phyloP scores from a whole-genome alignment of 1,140 invertebrate species.

The Caerostris extrusa region DNA sequence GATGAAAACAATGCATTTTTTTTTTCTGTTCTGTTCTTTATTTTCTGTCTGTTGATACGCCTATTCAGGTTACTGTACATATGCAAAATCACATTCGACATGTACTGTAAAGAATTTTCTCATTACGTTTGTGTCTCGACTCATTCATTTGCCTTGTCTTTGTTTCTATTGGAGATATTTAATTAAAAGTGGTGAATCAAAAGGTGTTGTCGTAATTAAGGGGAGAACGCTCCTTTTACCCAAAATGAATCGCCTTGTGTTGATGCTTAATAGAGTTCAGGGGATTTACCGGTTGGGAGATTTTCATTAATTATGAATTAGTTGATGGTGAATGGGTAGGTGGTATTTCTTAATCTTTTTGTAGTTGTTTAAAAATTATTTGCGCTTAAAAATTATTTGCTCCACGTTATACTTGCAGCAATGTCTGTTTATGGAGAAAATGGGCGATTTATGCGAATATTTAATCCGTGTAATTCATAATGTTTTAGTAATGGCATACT shows the following conservation, averaged over 20 bases:
- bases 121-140: constrained; percentile 40
- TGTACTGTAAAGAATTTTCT: constrained; percentile 78
- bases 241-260: no score
- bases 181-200: constrained; percentile 52
- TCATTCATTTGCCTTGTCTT: constrained; percentile 30
- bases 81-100: constrained; percentile 76
- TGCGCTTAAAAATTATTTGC: no score
- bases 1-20: constrained; percentile 44
- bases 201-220: constrained; percentile 42
- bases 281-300: background rate
- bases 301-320: constrained; percentile 37
- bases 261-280: background rate
- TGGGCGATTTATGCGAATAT: no score
- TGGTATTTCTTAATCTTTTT: background rate
- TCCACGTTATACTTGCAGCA: no score
- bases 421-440: no score
- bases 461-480: no score
- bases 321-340: background rate
- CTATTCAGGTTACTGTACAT: constrained; percentile 77
- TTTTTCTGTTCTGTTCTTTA: background rate
- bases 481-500: no score
- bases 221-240: background rate
- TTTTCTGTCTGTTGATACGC: constrained; percentile 68
- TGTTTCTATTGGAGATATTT: constrained; percentile 23
- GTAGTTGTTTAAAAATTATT: background rate